phyloP scores from a whole-genome alignment of 2,888 invertebrate species.

The Heterodera filipjevi region DNA sequence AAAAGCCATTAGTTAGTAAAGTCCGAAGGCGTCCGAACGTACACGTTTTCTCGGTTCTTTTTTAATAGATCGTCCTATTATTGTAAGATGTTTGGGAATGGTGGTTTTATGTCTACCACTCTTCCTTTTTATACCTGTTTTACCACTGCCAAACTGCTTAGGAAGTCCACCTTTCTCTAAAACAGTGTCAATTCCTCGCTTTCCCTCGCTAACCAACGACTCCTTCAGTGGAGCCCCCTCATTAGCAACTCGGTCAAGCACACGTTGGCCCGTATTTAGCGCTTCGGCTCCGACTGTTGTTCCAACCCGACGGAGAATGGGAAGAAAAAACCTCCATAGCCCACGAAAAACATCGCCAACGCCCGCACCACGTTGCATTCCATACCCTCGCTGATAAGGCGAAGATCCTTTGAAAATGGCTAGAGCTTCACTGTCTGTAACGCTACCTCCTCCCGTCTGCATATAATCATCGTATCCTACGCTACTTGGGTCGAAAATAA shows the following conservation, averaged over 20 bases:
- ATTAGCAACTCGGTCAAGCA: background rate
- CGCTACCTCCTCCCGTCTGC: background rate
- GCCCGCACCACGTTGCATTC: conserved; percentile 8
- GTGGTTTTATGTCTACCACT: background rate
- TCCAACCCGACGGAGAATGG: conserved; percentile 15
- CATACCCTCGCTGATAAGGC: conserved; percentile 12
- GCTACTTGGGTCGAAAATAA: conserved; percentile 27
- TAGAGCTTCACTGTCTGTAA: background rate
- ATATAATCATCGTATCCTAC: conserved; percentile 17
- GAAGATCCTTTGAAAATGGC: background rate
- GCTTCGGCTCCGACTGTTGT: conserved; percentile 5
- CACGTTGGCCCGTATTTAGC: conserved; percentile 14
- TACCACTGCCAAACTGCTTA: conserved; percentile 14
- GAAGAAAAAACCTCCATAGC: conserved; percentile 21
- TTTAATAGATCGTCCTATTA: conserved; percentile 15
- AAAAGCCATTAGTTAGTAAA: conserved; percentile 29
- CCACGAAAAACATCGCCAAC: conserved; percentile 8
- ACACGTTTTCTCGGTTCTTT: conserved; percentile 7
- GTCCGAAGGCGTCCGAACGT: conserved; percentile 23
- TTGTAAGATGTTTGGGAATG: conserved; percentile 8
- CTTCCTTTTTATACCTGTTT: background rate
- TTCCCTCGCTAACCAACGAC: background rate
- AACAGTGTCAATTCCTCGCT: conserved; percentile 12
- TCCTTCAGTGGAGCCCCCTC: conserved; percentile 17
- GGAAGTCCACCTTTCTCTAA: conserved; percentile 14